Conservation (phyloP, 2,888 invertebrate genomes). For the Stomorhina lunata region DNA sequence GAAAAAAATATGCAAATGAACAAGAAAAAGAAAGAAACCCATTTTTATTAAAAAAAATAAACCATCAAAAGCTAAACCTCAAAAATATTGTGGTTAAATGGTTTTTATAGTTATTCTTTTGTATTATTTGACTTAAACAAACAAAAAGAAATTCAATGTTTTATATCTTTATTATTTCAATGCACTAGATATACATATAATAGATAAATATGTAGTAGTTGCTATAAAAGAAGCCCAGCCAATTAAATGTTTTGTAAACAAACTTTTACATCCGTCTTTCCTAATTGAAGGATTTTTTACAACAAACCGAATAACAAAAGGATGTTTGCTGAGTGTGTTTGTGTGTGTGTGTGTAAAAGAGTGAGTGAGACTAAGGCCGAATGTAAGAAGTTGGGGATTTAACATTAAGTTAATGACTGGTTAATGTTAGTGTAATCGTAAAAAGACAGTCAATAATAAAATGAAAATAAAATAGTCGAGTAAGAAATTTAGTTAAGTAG, state of each 20-base stretch:
- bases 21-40: neutral
- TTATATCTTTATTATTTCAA: no score
- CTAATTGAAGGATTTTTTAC: neutral
- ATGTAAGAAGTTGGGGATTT: neutral
- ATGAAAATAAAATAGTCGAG: no score
- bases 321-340: no score
- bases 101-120: neutral
- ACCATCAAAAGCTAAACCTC: neutral
- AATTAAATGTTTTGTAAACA: constrained; percentile 19
- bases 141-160: no score
- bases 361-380: no score
- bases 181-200: no score
- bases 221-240: neutral
- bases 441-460: constrained; percentile 16
- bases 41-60: neutral
- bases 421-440: constrained; percentile 23
- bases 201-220: no score
- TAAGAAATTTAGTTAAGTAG: neutral
- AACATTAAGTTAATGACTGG: constrained; percentile 1
- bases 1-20: constrained; percentile 26
- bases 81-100: neutral
- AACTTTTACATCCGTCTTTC: neutral
- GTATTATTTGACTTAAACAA: no score
- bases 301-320: neutral
- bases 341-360: no score